Base-by-base conservation (phyloP, 2,797 vertebrate species). In the Podarcis lilfordi region DNA sequence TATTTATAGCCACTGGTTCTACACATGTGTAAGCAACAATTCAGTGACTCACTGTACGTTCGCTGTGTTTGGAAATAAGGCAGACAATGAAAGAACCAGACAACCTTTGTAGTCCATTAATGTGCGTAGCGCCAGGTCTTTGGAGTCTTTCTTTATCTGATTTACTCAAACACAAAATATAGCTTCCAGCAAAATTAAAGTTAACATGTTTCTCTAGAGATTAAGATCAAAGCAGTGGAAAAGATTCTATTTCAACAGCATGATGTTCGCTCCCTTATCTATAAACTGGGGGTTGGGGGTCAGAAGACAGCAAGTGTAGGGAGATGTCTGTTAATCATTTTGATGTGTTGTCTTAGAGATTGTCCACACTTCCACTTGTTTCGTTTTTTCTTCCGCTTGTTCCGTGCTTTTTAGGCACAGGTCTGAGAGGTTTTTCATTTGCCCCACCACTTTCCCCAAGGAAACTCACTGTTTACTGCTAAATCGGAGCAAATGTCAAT, bases 141-240 rank as follows among this genome's bases (percentile, higher is more conserved):
- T 72, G 90, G 95, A 96, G 96, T 94, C 84, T 96, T 95, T 50
- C 50, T 78, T 82, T 80, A 90, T 84, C 91, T 92, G 95, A 97
- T 96, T 94, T 95, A 93, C 89, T 94, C 75, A 94, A 95, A 93
- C 83, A 94, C 86, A 27, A 95, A 88, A 90, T 92, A 90, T 92
- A 93, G 92, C 94, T 96, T 95, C 93, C 91, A 96, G 94, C 93
- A 94, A 96, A 93, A 93, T 94, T 90, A 93, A 91, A 95, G 91
- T 91, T 93, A 94, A 95, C 92, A 92, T 89, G 84, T 89, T 91
- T 95, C 95, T 94, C 92, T 87, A 78, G 94, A 95, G 96, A 96
- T 94, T 96, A 96, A 80, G 95, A 95, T 95, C 93, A 95, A 96
- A 95, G 90, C 80, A 84, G 13, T 85, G 94, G 89, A 82, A 93